Base-by-base conservation (phyloP, 1,140 invertebrate genomes). In the Drosophila bocqueti region DNA sequence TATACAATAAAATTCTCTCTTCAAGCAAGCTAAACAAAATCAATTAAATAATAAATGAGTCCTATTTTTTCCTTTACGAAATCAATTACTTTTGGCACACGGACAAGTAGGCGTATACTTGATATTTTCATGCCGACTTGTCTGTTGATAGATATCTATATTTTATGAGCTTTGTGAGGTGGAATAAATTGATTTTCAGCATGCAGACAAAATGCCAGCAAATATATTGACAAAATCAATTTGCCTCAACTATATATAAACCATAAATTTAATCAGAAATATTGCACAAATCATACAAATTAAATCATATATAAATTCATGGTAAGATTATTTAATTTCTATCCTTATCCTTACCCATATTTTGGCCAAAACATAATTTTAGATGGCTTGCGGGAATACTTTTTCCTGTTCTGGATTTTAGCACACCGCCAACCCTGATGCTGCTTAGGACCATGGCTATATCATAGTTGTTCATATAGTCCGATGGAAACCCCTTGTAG, bases 401-500 rank as follows among this genome's bases (percentile, higher is more conserved):
- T 49, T 82, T 79, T n/a, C 29, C 50, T 10, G 6, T 21, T 1
- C n/a, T 31, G 5, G 42, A 58, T 3, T 38, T 65, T 9, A 46
- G 8, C 6, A 46, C 40, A 59, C 83, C 85, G 7, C 38, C 54
- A n/a, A 86, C 54, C 67, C 66, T 72, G 26, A 86, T 68, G 40
- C 68, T 50, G 34, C 55, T 55, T 0, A 79, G 18, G 21, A 55
- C 3, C 7, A 87, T 38, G 10, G 52, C 50, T 18, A 87, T 69
- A 46, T 79, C 63, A n/a, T 55, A 57, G 15, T 73, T 26, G 13
- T 13, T 54, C 2, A 16, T 24, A 21, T 8, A 6, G n/a, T 38
- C 9, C 0, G 63, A 15, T 11, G 38, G 9, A 45, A 43, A 47
- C 1, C 66, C 54, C 18, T 68, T 66, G 18, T 66, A 76, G 5